Percentiles rank a stretch among this genome's conserved stretches.
phyloP scores from a whole-genome alignment of 1,140 invertebrate species.

The Drosophila melanica region DNA sequence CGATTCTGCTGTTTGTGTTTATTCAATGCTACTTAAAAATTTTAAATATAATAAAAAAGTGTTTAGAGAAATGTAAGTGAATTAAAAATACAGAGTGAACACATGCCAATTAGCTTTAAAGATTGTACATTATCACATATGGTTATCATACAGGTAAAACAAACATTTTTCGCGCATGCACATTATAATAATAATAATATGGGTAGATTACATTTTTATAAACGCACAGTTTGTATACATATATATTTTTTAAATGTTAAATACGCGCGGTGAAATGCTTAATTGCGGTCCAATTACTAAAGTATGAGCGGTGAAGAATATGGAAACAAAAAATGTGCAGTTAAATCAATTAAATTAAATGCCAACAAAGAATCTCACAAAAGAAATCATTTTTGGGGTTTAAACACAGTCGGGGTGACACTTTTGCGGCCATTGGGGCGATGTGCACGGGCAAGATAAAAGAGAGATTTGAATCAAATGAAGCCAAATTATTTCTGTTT shows the following conservation, averaged over 20 bases:
- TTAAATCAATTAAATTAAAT: conserved; percentile 1
- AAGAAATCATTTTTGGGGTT: conserved; percentile 4
- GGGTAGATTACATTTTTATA: no score
- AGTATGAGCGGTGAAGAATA: not conserved
- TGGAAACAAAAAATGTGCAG: not conserved
- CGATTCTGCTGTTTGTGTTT: conserved; percentile 4
- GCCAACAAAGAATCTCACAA: not conserved
- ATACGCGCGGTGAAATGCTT: not conserved
- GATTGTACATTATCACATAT: no score
- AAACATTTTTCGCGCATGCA: no score
- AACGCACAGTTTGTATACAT: no score
- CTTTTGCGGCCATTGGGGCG: not conserved
- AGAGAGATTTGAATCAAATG: not conserved
- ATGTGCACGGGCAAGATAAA: not conserved
- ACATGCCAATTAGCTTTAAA: not conserved
- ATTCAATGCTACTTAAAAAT: not conserved
- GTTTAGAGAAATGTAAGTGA: not conserved
- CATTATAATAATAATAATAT: no score
- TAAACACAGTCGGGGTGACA: not conserved
- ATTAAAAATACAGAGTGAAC: not conserved
- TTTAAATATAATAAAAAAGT: not conserved
- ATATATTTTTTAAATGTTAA: not conserved
- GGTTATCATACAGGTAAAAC: no score
- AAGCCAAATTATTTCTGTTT: not conserved
- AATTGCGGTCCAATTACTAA: not conserved